Evolutionary conservation across 1,140 invertebrate genomes (phyloP).

Genomic region (Bicyclus anynana): DNA sequence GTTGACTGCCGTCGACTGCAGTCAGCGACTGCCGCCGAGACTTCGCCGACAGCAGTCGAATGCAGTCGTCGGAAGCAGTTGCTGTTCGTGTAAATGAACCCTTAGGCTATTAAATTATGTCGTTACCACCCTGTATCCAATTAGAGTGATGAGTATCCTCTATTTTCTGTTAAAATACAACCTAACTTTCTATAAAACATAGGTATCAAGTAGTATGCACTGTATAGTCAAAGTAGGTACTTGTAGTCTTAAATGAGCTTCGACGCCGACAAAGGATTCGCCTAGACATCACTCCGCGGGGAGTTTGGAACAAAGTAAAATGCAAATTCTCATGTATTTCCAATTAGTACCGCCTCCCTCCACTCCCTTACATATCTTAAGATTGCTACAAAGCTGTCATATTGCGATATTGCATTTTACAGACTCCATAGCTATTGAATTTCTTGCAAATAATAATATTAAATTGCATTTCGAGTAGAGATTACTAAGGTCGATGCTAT

Average conservation of each 20-base stretch:
- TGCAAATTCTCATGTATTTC: constrained; percentile 73
- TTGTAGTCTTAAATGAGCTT: constrained; percentile 26
- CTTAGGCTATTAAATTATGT: no score
- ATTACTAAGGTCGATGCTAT: no score
- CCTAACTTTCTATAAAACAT: not conserved
- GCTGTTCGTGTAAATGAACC: no score
- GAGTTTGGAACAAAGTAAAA: constrained; percentile 65
- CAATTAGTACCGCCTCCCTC: constrained; percentile 51
- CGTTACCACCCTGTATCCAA: no score
- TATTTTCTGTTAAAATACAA: no score
- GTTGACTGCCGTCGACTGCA: no score
- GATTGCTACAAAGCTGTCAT: constrained; percentile 21
- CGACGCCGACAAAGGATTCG: constrained; percentile 43
- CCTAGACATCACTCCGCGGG: constrained; percentile 38
- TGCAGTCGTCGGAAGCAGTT: no score
- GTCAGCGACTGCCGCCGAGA: no score
- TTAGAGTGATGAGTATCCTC: no score
- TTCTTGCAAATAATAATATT: no score
- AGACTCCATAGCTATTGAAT: not conserved
- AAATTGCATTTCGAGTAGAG: no score
- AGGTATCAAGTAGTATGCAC: not conserved
- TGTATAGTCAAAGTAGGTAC: constrained; percentile 10
- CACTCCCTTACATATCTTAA: constrained; percentile 38
- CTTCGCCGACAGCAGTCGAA: no score
- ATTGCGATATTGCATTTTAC: not conserved